A percentile compares a stretch with the other conserved stretches of the same genome.
Evolutionary conservation across 2,888 invertebrate genomes (phyloP).

Genomic region (Tipula lateralis): DNA sequence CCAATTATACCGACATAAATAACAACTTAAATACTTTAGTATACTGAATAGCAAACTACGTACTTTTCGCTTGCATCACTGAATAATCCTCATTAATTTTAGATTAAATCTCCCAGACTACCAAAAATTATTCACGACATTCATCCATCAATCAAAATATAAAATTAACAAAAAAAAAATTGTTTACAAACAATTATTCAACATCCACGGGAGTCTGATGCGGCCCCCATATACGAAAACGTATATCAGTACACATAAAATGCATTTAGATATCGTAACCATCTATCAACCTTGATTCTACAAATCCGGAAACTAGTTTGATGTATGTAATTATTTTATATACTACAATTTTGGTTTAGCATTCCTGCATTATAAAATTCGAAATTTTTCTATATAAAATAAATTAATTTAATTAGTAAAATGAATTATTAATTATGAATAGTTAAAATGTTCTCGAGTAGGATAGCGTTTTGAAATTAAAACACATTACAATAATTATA

Average conservation of each 20-base stretch:
- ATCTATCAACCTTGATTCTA: background rate
- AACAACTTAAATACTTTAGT: too few relatives aligned
- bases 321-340: background rate
- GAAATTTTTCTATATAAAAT: background rate
- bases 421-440: background rate
- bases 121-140: background rate
- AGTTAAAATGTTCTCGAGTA: too few relatives aligned
- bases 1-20: background rate
- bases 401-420: background rate
- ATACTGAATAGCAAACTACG: too few relatives aligned
- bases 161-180: background rate
- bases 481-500: background rate
- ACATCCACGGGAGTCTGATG: background rate
- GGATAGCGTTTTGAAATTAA: background rate
- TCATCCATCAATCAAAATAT: background rate
- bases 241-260: background rate
- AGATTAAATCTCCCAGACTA: background rate
- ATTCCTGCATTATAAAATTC: background rate
- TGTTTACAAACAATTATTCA: background rate
- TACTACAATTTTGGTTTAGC: background rate
- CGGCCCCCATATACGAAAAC: background rate
- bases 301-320: background rate
- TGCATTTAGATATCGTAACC: background rate
- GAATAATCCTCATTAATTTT: background rate
- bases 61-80: background rate